These are phyloP conservation scores for Coracopsis vasa DNA, from an alignment of 2,113 vertebrate species.

Conservation along the genomic window DNA sequence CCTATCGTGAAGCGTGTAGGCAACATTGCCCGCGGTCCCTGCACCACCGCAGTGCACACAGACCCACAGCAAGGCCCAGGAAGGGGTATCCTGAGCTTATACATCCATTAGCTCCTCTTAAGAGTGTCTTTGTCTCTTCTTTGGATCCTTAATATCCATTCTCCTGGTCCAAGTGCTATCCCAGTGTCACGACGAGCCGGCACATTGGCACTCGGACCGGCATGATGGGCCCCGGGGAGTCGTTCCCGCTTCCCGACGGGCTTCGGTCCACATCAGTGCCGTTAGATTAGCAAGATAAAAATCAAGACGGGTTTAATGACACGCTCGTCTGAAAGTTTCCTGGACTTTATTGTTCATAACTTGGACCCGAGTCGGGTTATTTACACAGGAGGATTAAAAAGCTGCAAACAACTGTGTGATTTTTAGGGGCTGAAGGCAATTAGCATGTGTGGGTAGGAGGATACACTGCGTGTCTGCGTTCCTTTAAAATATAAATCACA, in stretches of 20 bases:
- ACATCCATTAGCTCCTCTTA: background rate
- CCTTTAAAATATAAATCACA: constrained; percentile 67
- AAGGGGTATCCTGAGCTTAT: background rate
- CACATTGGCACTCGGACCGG: background rate
- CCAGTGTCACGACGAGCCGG: fast-evolving
- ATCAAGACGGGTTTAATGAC: background rate
- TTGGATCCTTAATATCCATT: background rate
- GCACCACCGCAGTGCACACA: fast-evolving
- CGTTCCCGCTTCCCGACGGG: background rate
- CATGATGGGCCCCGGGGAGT: fast-evolving
- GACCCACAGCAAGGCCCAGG: fast-evolving
- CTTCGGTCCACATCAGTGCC: background rate
- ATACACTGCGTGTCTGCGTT: constrained; percentile 44
- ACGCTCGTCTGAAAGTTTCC: constrained; percentile 34
- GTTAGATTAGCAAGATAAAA: background rate
- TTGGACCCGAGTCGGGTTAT: constrained; percentile 24
- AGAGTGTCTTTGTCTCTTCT: background rate
- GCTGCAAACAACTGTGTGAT: constrained; percentile 54
- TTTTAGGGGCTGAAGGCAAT: constrained; percentile 57
- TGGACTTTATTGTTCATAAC: constrained; percentile 36
- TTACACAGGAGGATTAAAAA: constrained; percentile 48
- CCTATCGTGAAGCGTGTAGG: background rate
- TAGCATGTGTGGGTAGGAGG: constrained; percentile 62
- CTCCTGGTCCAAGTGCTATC: fast-evolving
- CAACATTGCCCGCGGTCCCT: fast-evolving